phyloP scores from a whole-genome alignment of 1,140 invertebrate species.

The Hydropsyche tenuis region DNA sequence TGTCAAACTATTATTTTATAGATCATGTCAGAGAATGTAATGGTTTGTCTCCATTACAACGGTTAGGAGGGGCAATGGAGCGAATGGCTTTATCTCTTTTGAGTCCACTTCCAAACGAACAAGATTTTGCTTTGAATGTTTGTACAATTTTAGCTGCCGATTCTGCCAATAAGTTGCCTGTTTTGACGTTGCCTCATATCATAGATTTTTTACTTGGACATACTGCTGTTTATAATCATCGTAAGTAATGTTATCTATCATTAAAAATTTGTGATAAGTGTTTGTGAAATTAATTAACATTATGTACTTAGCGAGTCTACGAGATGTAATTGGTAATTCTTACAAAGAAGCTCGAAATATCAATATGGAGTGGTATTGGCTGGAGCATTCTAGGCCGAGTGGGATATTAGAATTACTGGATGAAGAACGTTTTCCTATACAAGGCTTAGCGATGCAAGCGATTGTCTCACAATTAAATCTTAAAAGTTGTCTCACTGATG shows the following conservation, averaged over 20 bases:
- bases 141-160: constrained; percentile 95
- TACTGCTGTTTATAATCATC: constrained; percentile 88
- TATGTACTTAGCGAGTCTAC: constrained; percentile 65
- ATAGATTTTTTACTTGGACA: constrained; percentile 90
- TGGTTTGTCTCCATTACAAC: constrained; percentile 63
- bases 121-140: constrained; percentile 97
- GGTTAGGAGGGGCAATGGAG: constrained; percentile 79
- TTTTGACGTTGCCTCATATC: constrained; percentile 84
- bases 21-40: constrained; percentile 70
- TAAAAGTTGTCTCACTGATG: constrained; percentile 56
- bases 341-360: constrained; percentile 75
- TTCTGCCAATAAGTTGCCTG: constrained; percentile 83
- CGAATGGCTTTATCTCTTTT: constrained; percentile 89
- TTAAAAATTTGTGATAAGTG: not conserved
- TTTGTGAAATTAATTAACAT: not conserved
- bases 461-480: constrained; percentile 58
- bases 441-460: constrained; percentile 60
- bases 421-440: constrained; percentile 57
- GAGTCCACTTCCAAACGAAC: constrained; percentile 96
- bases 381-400: constrained; percentile 68
- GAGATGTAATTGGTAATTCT: constrained; percentile 75
- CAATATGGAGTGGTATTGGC: constrained; percentile 79
- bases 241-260: constrained; percentile 63
- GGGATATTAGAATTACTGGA: constrained; percentile 75
- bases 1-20: constrained; percentile 52